Base-by-base conservation (phyloP, 1,140 invertebrate genomes). In the Campoletis sonorensis region DNA sequence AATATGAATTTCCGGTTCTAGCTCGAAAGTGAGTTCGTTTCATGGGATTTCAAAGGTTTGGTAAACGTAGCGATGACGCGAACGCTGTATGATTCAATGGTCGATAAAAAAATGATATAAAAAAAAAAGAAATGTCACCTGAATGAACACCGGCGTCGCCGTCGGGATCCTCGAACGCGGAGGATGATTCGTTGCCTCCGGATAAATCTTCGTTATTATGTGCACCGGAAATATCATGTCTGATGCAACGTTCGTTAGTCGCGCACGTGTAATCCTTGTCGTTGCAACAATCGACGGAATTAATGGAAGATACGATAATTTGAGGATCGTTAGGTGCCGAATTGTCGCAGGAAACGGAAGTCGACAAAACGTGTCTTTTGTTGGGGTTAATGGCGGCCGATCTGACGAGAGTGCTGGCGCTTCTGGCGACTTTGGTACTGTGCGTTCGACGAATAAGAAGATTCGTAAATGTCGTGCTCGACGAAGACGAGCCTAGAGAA, bases 351-450 rank as follows among this genome's bases (percentile, higher is more conserved):
- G 79, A 79, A n/a, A 30, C 21, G 23, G 79, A 71, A 4, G 79
- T 54, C 30, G 40, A 30, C 4, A 70, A 33, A 30, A 23, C 27
- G 67, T 71, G 79, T 33, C 67, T 30, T 16, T 70, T 79, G 45
- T 70, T 79, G 18, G 45, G 21, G 30, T 21, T 54, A 67, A 80
- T 80, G n/a, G 79, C 49, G 67, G 4, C 26, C n/a, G 83, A 51
- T 71, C 85, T 88, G 26, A 87, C 83, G 79, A 92, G 79, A 16
- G 91, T 90, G 72, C 91, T 91, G 5, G 88, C 95, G 84, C 94
- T 95, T 76, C 95, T 92, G 0, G 94, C 94, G 18, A 96, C 86
- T 88, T 96, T 96, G 0, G 95, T 95, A 83, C 95, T 95, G 84
- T 95, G 94, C 1, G 95, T 95, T 58, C 95, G 90, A 10, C 95